phyloP scores from a whole-genome alignment of 2,888 invertebrate genomes.

The Lasioglossum zephyrum region DNA sequence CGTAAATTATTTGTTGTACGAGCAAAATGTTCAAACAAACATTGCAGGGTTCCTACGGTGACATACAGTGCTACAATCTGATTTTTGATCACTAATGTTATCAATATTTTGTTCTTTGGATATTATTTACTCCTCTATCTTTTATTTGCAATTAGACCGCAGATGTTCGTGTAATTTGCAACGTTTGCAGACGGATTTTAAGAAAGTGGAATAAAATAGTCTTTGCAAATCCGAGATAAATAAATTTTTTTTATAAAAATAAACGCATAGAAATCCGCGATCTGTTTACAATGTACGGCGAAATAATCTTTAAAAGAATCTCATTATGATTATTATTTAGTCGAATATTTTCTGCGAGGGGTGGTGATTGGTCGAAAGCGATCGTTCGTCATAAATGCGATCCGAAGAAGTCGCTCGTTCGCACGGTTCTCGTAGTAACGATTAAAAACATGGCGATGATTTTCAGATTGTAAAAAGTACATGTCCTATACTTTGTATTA shows the following conservation, averaged over 20 bases:
- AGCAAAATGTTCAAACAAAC: too few species aligned
- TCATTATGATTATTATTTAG: neutral
- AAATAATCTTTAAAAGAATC: neutral
- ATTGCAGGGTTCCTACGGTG: too few species aligned
- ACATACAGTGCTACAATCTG: too few species aligned
- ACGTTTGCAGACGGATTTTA: too few species aligned
- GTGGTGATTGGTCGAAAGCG: slow-evolving; percentile 37
- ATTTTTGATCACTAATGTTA: too few species aligned
- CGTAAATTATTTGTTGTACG: too few species aligned
- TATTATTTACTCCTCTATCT: neutral
- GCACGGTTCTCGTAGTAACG: slow-evolving; percentile 18
- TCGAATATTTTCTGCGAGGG: neutral
- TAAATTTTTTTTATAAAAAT: too few species aligned
- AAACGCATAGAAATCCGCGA: too few species aligned
- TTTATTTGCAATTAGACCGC: neutral
- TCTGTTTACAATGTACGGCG: neutral
- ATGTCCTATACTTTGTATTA: slow-evolving; percentile 6
- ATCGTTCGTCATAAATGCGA: slow-evolving; percentile 47
- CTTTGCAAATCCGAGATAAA: too few species aligned
- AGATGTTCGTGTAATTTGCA: too few species aligned
- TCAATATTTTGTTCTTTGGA: too few species aligned
- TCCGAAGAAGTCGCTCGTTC: slow-evolving; percentile 44
- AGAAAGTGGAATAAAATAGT: too few species aligned
- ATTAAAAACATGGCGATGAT: slow-evolving; percentile 27
- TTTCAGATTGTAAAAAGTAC: slow-evolving; percentile 23